Conservation (phyloP, 1,140 invertebrate species). For the Thaumatotibia leucotreta region DNA sequence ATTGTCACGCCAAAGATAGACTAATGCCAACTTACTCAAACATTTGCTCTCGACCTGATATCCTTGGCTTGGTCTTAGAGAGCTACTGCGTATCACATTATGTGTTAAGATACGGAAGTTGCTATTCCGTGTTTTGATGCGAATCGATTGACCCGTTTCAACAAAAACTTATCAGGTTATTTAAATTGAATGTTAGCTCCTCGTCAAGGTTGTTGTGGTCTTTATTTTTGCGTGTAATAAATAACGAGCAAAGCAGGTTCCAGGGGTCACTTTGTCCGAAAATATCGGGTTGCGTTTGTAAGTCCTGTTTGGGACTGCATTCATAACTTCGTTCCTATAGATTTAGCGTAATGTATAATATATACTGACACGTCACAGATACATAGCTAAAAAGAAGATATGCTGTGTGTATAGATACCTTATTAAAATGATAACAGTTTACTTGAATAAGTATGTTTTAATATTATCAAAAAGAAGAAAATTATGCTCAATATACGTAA, state of each 20-base stretch:
- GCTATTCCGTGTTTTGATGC: constrained; percentile 5
- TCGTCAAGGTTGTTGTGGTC: neutral
- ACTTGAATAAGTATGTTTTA: no score
- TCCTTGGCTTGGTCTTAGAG: neutral
- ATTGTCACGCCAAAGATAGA: constrained; percentile 23
- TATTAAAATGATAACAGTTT: no score
- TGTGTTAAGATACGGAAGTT: neutral
- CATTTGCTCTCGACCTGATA: constrained; percentile 8
- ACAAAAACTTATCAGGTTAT: constrained; percentile 4
- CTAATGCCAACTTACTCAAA: constrained; percentile 1
- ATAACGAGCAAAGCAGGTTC: neutral
- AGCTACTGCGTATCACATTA: constrained; percentile 6
- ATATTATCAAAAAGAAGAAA: no score
- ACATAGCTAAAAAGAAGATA: no score
- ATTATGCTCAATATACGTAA: no score
- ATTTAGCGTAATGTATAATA: no score
- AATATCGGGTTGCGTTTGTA: neutral
- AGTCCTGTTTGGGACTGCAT: neutral
- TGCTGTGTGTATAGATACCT: no score
- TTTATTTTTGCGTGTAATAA: neutral
- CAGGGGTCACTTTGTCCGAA: neutral
- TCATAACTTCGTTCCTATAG: no score
- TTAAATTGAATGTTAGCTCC: neutral
- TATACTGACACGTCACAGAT: no score
- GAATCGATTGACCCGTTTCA: neutral